These are phyloP conservation scores for Latrodectus geometricus DNA, from an alignment of 1,140 invertebrate species.

Conservation along the genomic window DNA sequence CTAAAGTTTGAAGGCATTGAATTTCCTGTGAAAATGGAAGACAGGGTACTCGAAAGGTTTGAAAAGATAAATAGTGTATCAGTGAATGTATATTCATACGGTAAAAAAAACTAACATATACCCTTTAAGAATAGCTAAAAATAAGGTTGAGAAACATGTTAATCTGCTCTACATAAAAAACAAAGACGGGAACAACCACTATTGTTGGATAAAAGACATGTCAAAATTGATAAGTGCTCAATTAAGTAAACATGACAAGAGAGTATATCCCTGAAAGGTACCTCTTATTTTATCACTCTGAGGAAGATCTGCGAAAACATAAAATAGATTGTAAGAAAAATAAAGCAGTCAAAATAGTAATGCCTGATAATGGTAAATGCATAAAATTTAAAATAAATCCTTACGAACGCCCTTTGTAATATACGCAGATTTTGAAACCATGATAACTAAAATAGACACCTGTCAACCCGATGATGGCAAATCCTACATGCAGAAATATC, in stretches of 20 bases:
- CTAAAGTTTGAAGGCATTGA: no score
- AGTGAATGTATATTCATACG: slow-evolving; percentile 28
- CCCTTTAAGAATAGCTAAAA: slow-evolving; percentile 11
- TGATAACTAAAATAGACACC: background rate
- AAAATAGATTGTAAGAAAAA: background rate
- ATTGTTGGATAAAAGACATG: no score
- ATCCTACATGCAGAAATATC: background rate
- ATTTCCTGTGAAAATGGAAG: no score
- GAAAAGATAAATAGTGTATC: no score
- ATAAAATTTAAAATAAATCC: slow-evolving; percentile 9
- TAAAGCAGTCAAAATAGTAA: no score
- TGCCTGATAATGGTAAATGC: background rate
- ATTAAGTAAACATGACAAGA: no score
- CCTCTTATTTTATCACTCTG: no score
- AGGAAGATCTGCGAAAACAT: slow-evolving; percentile 8
- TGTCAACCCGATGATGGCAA: background rate
- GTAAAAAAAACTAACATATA: background rate
- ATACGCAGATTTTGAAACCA: slow-evolving; percentile 35
- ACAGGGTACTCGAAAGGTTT: no score
- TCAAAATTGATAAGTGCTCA: no score
- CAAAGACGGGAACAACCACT: background rate
- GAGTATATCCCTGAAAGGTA: no score
- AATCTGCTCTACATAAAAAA: slow-evolving; percentile 24
- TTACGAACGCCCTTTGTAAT: slow-evolving; percentile 24
- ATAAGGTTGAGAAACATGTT: slow-evolving; percentile 35